Percentiles rank a stretch among this genome's conserved stretches.
Evolutionary conservation across 2,888 invertebrate genomes (phyloP).

Genomic region (Hoplodrina ambigua): DNA sequence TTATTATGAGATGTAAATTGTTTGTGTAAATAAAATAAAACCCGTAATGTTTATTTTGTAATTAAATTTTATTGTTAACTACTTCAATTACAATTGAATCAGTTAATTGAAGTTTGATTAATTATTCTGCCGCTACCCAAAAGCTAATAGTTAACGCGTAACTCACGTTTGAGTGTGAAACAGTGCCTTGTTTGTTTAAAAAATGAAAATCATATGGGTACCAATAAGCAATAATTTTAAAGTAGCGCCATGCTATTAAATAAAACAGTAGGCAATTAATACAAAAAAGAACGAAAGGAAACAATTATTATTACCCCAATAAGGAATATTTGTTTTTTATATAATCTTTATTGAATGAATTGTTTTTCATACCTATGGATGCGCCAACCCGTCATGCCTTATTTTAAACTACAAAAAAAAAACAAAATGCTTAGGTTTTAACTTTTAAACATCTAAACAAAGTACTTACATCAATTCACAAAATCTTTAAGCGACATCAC

Average conservation of each 20-base stretch:
- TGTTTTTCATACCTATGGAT: too few relatives aligned
- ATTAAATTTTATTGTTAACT: slow-evolving; percentile 24
- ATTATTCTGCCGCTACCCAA: slow-evolving; percentile 35
- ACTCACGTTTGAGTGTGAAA: slow-evolving; percentile 48
- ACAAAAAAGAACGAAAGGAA: slow-evolving; percentile 3
- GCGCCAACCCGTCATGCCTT: too few relatives aligned
- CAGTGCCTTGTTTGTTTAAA: slow-evolving; percentile 29
- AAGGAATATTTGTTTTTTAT: too few relatives aligned
- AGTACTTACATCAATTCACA: too few relatives aligned
- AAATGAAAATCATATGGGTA: too few relatives aligned
- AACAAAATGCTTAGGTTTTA: too few relatives aligned
- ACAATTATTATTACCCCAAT: background rate
- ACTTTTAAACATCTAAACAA: too few relatives aligned
- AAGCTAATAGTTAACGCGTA: slow-evolving; percentile 31
- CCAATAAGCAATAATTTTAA: background rate
- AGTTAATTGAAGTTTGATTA: slow-evolving; percentile 35
- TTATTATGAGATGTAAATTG: slow-evolving; percentile 32
- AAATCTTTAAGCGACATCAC: too few relatives aligned
- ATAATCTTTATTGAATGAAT: too few relatives aligned
- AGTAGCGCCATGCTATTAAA: slow-evolving; percentile 6
- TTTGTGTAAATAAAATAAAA: slow-evolving; percentile 14
- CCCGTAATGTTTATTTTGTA: slow-evolving; percentile 8
- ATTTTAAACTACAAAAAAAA: too few relatives aligned
- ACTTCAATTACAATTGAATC: slow-evolving; percentile 40
- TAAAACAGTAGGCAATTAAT: slow-evolving; percentile 15